Evolutionary conservation across 2,888 invertebrate species (phyloP), one percentile per base, ranked within the genome.

Genomic region (Drosophila meridiana): DNA sequence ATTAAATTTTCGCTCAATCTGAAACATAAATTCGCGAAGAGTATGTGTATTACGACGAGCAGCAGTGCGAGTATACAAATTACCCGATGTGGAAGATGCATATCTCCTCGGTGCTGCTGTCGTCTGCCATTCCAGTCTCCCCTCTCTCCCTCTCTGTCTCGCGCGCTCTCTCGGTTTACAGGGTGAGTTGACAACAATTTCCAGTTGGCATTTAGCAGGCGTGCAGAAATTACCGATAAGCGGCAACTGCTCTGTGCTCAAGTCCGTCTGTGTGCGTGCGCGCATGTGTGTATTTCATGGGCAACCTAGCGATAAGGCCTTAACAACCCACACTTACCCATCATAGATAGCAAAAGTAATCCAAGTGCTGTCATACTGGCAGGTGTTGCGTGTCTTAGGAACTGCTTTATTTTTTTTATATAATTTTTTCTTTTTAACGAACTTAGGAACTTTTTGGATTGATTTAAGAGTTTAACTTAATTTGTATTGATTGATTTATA

Each of bases 291-390:
- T 48, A 47, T 77, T 73, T 71, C 81, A 81, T 69, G 73, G 81
- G 78, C 79, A 68, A 28, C 5, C 48, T 42, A 5, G 50, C 64
- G 82, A 82, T 82, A 82, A 73, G 77, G n/a, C 53, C 43, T 28
- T 45, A 63, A 52, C 28, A 60, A 55, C 56, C 56, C 42, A 56
- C 73, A 91, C 91, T 91, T 87, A 92, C 91, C 91, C 89, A 91
- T 83, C 86, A 90, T 86, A 76, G 91, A 89, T 89, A 92, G 79
- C 66, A 91, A 66, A 80, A 91, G 73, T 89, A 92, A 90, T 80
- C 91, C 91, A 71, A 92, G 79, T 68, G 88, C 88, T 73, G 85
- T 83, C 85, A 86, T 84, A 57, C 30, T 78, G 71, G 50, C 50
- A 72, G 63, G 30, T 72, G 56, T 72, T 75, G 45, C 45, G 67